Percentiles rank a stretch among this genome's conserved stretches.
Evolutionary conservation across 2,113 vertebrate genomes (phyloP).

Genomic region (Oreochromis niloticus): DNA sequence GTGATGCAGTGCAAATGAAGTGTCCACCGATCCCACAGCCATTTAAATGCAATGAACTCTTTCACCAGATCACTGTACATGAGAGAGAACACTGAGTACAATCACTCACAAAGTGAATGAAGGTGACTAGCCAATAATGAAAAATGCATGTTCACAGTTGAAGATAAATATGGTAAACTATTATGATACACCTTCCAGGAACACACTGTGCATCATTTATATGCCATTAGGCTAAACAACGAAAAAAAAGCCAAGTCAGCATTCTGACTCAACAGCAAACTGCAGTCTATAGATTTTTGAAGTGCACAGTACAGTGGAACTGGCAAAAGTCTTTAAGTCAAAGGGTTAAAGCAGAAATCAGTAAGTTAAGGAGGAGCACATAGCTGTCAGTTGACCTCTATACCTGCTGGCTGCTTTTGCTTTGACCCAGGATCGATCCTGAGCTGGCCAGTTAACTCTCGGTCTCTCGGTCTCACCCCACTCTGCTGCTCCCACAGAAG

Average conservation of each 20-base stretch:
- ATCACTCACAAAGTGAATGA: background rate
- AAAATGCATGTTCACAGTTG: background rate
- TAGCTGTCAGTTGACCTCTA: constrained; percentile 34
- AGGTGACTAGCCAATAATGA: background rate
- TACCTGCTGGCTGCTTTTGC: constrained; percentile 16
- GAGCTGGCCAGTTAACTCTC: constrained; percentile 48
- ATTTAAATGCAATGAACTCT: background rate
- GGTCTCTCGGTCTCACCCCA: background rate
- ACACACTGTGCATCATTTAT: background rate
- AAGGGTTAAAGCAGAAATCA: constrained; percentile 54
- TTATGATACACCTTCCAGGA: background rate
- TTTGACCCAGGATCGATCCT: constrained; percentile 61
- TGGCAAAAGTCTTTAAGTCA: constrained; percentile 31
- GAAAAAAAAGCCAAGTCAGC: background rate
- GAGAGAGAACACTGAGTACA: background rate
- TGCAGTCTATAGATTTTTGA: constrained; percentile 22
- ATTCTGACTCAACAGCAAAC: background rate
- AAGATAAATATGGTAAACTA: background rate
- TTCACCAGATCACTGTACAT: background rate
- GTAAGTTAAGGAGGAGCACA: constrained; percentile 61
- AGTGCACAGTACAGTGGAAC: background rate
- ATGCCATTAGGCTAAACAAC: background rate
- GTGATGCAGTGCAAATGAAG: constrained; percentile 19
- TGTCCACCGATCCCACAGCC: background rate
- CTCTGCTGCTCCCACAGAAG: constrained; percentile 17